Base-by-base conservation (phyloP, 2,113 vertebrate genomes). In the Brachyistius frenatus region DNA sequence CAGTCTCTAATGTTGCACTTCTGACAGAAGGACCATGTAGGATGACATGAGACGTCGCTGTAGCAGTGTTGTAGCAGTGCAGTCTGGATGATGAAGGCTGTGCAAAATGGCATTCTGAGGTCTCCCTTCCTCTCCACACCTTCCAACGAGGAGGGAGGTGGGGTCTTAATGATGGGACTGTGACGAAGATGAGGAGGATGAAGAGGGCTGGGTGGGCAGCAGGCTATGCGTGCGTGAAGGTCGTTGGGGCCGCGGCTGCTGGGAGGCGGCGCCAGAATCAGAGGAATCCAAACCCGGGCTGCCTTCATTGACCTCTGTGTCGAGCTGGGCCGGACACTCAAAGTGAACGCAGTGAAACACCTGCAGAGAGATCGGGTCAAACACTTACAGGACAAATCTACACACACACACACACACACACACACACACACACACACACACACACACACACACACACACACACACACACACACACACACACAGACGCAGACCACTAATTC, bases 281-380 rank as follows among this genome's bases (percentile, higher is more conserved):
- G 81, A 80, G 4, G 88, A 65, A 41, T 91, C 87, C 14, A 69
- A 66, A 14, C 96, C 96, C 3, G 97, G 96, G 31, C 82, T 90
- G 74, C 81, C 92, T 6, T 98, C 97, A 0, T 92, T 96, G 56
- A 96, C 96, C 75, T 95, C 96, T 0, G 78, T 86, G 80, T 93
- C 91, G 62, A 93, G 93, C 93, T 97, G 96, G 79, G 96, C 96
- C 0, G 98, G 98, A 86, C 98, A 98, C 89, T 99, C 98, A 36
- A 99, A 99, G 93, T 99, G 98, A 63, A 99, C 98, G 30, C 98
- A 99, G 93, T 99, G 98, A 93, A 99, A 99, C 54, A 99, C 98
- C 98, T 99, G 88, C 13, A 32, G 52, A 30, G 11, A 69, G 14
- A 33, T 1, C 33, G 14, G 50, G 64, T 32, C 36, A 73, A 13